These are phyloP conservation scores for Cephus nigrinus DNA, from an alignment of 2,888 invertebrate genomes.

Conservation along the genomic window DNA sequence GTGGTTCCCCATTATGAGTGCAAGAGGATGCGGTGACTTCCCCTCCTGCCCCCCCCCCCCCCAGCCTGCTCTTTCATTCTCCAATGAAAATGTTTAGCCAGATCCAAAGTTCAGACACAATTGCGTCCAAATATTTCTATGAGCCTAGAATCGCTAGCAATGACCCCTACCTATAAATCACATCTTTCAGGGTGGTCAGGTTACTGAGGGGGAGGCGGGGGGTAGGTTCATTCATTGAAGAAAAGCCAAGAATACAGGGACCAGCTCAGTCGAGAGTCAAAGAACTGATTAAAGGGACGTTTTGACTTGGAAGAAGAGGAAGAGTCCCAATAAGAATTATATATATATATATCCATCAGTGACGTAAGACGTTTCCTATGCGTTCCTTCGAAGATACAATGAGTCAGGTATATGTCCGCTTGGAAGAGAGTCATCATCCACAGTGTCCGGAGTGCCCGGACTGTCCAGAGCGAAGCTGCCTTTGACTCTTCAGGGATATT, in stretches of 20 bases:
- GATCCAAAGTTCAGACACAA: conserved; percentile 30
- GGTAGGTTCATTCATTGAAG: conserved; percentile 1
- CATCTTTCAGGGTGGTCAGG: conserved; percentile 54
- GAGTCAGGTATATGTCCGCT: too few relatives aligned
- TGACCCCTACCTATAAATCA: conserved; percentile 55
- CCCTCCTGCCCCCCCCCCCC: not conserved
- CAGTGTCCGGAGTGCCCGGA: not conserved
- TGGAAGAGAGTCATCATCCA: conserved; percentile 30
- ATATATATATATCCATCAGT: too few relatives aligned
- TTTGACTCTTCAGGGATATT: conserved; percentile 29
- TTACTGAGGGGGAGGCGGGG: conserved; percentile 13
- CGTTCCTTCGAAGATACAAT: too few relatives aligned
- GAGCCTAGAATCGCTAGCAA: conserved; percentile 47
- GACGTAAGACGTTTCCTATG: too few relatives aligned
- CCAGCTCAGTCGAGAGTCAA: too few relatives aligned
- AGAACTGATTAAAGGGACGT: too few relatives aligned
- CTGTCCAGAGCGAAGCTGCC: conserved; percentile 9
- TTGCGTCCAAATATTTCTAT: conserved; percentile 49
- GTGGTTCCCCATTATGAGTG: conserved; percentile 49
- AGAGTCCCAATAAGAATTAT: too few relatives aligned
- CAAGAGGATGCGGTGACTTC: conserved; percentile 30
- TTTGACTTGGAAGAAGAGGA: too few relatives aligned
- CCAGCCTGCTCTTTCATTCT: conserved; percentile 34
- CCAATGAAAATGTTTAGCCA: conserved; percentile 60
- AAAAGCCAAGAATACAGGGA: too few relatives aligned